Evolutionary conservation across 2,888 invertebrate genomes (phyloP), one percentile per base, ranked within the genome.

Genomic region (Pyrgus malvae): DNA sequence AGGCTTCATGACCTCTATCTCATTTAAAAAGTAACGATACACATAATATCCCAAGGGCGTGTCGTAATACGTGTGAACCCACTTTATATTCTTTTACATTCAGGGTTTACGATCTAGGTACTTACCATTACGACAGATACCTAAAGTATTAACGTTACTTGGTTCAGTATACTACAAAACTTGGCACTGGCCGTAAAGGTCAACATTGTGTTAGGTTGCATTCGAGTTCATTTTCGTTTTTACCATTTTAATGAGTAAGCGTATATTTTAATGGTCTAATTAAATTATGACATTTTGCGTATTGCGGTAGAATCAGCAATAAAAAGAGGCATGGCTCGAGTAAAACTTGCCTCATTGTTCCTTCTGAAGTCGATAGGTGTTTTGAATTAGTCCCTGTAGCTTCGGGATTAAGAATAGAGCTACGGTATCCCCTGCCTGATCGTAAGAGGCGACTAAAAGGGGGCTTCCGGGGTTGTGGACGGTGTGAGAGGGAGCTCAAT

Each of bases 91-190:
- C 41, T 41, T 17, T 31, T 31, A 49, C 49, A 49, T 49, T 49
- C 49, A 41, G 40, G 31, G 41, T 45, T 45, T 45, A 53, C 45
- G 51, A 42, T n/a, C n/a, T n/a, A n/a, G n/a, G n/a, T n/a, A n/a
- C 25, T 12, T 41, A 33, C 33, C 41, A 33, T 50, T 42, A 35
- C 33, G 27, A 37, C 33, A 50, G 27, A 42, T 51, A 35, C 25
- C 37, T 35, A 44, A 44, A 44, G 29, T 44, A 37, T 44, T 35
- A 44, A 44, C 51, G 29, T 44, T 44, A 29, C 42, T 42, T 42
- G n/a, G 9, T 42, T 23, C 33, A 33, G 17, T 33, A n/a, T 17
- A 38, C 48, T 38, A 38, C 29, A 38, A 37, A 33, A 44, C 19
- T 51, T 44, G 31, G 50, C 50, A 35, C 37, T 37, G 25, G 19